Conservation (phyloP, 2,888 invertebrate genomes). For the Eudasyphora cyanicolor region DNA sequence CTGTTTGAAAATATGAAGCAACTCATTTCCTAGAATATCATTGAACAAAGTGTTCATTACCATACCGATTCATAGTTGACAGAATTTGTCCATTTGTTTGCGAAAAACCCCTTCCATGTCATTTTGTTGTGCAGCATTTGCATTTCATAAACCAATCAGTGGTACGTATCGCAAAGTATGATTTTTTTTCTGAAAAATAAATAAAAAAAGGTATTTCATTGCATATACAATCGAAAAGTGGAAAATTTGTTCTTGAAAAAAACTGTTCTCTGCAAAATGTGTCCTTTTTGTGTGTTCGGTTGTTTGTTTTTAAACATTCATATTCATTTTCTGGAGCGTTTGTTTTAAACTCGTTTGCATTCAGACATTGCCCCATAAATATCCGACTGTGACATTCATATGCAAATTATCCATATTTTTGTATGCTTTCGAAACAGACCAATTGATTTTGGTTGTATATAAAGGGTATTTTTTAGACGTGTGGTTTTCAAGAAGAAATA, state of each 20-base stretch:
- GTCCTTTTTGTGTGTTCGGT: neutral
- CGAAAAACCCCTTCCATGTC: too few species aligned
- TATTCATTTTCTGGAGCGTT: neutral
- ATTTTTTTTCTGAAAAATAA: neutral
- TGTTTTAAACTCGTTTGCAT: neutral
- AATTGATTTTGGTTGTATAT: constrained; percentile 1
- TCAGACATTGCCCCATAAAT: neutral
- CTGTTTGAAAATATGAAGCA: too few species aligned
- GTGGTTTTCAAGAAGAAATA: too few species aligned
- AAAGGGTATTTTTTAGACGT: too few species aligned
- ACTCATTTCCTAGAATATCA: too few species aligned
- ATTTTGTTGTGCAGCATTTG: constrained; percentile 1
- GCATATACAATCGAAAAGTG: neutral
- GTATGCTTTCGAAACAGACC: neutral
- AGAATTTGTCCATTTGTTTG: too few species aligned
- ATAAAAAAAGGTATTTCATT: neutral
- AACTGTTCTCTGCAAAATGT: neutral
- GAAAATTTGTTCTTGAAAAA: too few species aligned
- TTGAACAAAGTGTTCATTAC: too few species aligned
- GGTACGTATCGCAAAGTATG: neutral
- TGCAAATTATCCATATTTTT: neutral
- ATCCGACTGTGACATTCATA: neutral
- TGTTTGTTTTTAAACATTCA: too few species aligned
- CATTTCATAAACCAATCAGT: neutral
- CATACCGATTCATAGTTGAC: too few species aligned